Evolutionary conservation across 2,797 vertebrate genomes (phyloP).

Genomic region (Eulemur albifrons): DNA sequence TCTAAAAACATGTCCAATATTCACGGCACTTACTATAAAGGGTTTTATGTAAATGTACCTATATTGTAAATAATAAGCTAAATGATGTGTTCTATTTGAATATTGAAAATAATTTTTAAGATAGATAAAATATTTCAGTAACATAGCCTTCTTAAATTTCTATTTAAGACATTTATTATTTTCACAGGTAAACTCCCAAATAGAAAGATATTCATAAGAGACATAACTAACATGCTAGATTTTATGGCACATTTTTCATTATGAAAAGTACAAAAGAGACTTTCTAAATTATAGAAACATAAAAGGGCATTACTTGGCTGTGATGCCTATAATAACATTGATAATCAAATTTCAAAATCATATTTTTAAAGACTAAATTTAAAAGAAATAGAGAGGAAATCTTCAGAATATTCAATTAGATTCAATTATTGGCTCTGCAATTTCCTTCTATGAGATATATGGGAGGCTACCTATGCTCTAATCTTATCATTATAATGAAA

Average conservation of each 20-base stretch:
- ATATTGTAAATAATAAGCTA: neutral
- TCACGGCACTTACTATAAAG: neutral
- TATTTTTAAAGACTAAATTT: neutral
- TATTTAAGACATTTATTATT: neutral
- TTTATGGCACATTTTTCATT: neutral
- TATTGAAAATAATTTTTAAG: neutral
- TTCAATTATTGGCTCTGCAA: neutral
- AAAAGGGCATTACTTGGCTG: neutral
- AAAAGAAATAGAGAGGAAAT: neutral
- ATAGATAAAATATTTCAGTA: neutral
- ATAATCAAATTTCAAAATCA: neutral
- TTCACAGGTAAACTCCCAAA: neutral
- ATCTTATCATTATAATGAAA: neutral
- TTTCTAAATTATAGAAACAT: neutral
- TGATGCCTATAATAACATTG: neutral
- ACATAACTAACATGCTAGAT: neutral
- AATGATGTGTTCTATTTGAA: neutral
- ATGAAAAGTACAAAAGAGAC: neutral
- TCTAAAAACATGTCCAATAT: neutral
- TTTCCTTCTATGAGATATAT: neutral
- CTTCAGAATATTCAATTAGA: neutral
- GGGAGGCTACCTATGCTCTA: neutral
- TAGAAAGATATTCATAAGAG: neutral
- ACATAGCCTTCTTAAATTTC: neutral
- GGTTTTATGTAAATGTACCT: neutral